These are phyloP conservation scores for Hippocampus barbouri DNA, from an alignment of 2,113 vertebrate genomes.

Conservation along the genomic window DNA sequence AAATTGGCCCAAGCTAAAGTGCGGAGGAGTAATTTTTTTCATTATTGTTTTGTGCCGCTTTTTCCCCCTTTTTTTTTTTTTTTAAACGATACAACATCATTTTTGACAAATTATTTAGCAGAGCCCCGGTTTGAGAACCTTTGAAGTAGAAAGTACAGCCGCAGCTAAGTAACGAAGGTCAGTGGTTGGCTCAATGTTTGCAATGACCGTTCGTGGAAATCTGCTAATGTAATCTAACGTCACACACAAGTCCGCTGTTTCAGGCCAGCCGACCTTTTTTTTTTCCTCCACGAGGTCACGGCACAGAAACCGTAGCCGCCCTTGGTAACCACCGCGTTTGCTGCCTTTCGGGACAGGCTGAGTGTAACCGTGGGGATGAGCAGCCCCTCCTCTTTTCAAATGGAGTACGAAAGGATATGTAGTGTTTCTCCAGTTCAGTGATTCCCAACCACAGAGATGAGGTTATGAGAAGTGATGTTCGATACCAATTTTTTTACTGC, in stretches of 20 bases:
- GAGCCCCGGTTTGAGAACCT: not conserved
- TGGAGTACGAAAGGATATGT: not conserved
- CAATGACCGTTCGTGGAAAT: not conserved
- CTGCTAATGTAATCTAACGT: not conserved
- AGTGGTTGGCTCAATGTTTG: not conserved
- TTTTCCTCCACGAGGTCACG: conserved; percentile 32
- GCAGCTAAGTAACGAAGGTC: not conserved
- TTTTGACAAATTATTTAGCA: not conserved
- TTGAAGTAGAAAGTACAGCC: not conserved
- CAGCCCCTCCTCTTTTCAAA: conserved; percentile 3
- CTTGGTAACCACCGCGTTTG: conserved; percentile 61
- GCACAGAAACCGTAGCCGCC: conserved; percentile 66
- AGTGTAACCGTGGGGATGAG: conserved; percentile 52
- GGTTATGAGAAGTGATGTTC: too few species aligned
- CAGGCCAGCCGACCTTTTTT: conserved; percentile 3
- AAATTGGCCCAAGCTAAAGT: too few species aligned
- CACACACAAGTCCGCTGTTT: not conserved
- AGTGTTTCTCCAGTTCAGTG: not conserved
- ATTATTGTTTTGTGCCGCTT: not conserved
- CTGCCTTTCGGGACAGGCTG: conserved; percentile 53
- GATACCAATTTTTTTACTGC: too few species aligned
- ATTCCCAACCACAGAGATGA: too few species aligned
- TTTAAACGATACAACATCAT: not conserved
- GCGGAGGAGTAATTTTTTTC: not conserved
- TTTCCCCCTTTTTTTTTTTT: too few species aligned